Base-by-base conservation (phyloP, 2,888 invertebrate genomes). In the Andrena marginata region DNA sequence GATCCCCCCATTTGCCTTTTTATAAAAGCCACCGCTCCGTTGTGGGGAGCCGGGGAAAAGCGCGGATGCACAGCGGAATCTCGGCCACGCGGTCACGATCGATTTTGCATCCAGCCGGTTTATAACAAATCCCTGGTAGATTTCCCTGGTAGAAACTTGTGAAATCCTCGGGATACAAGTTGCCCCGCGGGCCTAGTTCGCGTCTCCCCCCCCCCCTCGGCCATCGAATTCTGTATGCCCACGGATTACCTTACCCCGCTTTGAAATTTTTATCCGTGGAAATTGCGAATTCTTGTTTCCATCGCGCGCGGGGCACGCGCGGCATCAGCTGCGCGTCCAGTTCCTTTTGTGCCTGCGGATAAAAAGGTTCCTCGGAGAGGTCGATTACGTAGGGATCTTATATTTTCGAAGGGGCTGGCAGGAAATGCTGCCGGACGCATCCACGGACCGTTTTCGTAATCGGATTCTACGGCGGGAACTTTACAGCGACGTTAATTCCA, bases 391-490 rank as follows among this genome's bases (percentile, higher is more conserved):
- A 3, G 33, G 42, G 56, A n/a, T 35, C 48, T 35, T 42, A 64
- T 64, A 64, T 42, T 56, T 64, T 56, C 56, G 42, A 56, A 42
- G 20, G 42, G 35, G 20, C 51, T 20, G 54, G 7, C 16, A 35
- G 48, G 67, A 71, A 71, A 71, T 78, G 60, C 48, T 62, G 31
- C 7, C 20, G 23, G 67, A 42, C 54, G 51, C 26, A 75, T 20
- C 20, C 71, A 54, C 62, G 60, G 64, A 49, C 63, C 56, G 80
- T 29, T 42, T 5, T 10, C 83, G 73, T 86, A 87, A 86, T 86
- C 86, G 87, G 87, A 86, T 86, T 84, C 77, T 51, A 56, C 23
- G 20, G 62, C 35, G 68, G 60, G 73, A 84, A 84, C 74, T 87
- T 83, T 72, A 62, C 62, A 59, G 72, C 77, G 33, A 54, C 64